These are phyloP conservation scores for Apantesis nais DNA, from an alignment of 2,888 invertebrate species.

Conservation along the genomic window DNA sequence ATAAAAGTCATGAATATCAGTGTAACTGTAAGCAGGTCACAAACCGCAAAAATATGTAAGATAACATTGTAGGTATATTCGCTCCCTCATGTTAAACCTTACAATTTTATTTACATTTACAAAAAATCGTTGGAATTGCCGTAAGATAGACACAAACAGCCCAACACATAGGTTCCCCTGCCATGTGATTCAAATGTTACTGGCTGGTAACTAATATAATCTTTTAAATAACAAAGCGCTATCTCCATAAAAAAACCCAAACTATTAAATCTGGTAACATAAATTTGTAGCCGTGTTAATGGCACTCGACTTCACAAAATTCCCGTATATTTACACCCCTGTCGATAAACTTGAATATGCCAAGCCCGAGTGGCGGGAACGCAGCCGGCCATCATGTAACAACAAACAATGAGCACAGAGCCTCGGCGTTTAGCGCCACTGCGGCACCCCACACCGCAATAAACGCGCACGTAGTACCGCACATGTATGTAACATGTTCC, in stretches of 20 bases:
- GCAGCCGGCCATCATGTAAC: constrained; percentile 58
- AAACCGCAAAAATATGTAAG: too few relatives aligned
- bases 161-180: constrained; percentile 6
- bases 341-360: constrained; percentile 44
- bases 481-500: constrained; percentile 49
- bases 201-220: constrained; percentile 13
- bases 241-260: constrained; percentile 44
- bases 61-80: too few relatives aligned
- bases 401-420: constrained; percentile 62
- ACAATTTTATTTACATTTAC: not conserved
- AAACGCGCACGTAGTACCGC: constrained; percentile 53
- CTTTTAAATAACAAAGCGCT: constrained; percentile 20
- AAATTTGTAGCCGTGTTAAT: constrained; percentile 41
- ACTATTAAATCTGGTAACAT: constrained; percentile 45
- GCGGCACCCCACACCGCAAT: constrained; percentile 67
- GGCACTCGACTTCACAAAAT: constrained; percentile 48
- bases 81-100: too few relatives aligned
- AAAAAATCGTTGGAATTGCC: not conserved
- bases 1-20: too few relatives aligned
- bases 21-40: too few relatives aligned
- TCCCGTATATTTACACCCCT: constrained; percentile 48
- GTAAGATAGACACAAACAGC: not conserved
- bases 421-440: constrained; percentile 65
- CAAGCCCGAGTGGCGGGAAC: constrained; percentile 35
- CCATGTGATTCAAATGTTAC: constrained; percentile 7